Conservation (phyloP, 2,797 vertebrate species). For the Oophaga sylvatica region DNA sequence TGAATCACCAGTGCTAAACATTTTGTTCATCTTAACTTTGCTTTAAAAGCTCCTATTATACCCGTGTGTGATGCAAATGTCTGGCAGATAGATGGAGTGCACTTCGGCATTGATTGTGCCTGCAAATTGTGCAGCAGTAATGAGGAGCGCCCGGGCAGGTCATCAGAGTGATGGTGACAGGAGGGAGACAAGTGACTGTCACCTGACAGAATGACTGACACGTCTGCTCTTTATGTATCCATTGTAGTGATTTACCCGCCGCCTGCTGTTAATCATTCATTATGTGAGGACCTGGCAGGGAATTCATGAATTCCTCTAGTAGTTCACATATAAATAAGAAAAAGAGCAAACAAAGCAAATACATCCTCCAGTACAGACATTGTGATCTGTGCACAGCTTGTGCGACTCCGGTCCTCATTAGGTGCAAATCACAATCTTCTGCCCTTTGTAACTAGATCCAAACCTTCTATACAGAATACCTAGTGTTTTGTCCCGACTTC, state of each 20-base stretch:
- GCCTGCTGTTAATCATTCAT: conserved; percentile 44
- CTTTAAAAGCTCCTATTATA: background rate
- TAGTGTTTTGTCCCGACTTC: too few relatives aligned
- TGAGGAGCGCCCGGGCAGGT: conserved; percentile 13
- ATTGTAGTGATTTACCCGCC: conserved; percentile 25
- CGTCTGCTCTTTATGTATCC: conserved; percentile 27
- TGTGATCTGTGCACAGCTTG: background rate
- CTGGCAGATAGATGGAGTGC: background rate
- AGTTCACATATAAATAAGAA: background rate
- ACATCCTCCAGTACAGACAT: background rate
- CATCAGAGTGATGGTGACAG: conserved; percentile 5
- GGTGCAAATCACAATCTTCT: background rate
- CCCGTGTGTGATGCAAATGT: background rate
- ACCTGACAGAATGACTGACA: conserved; percentile 31
- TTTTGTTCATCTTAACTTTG: background rate
- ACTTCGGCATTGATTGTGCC: conserved; percentile 1
- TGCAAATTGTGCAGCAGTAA: conserved; percentile 31
- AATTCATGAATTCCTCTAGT: conserved; percentile 18
- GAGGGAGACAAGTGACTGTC: conserved; percentile 9
- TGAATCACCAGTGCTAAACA: background rate
- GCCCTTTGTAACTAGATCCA: background rate
- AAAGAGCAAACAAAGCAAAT: background rate
- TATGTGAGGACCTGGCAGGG: background rate
- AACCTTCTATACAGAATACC: too few relatives aligned
- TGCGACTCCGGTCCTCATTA: background rate